Base-by-base conservation (phyloP, 2,888 invertebrate genomes). In the Drosophila helvetica region DNA sequence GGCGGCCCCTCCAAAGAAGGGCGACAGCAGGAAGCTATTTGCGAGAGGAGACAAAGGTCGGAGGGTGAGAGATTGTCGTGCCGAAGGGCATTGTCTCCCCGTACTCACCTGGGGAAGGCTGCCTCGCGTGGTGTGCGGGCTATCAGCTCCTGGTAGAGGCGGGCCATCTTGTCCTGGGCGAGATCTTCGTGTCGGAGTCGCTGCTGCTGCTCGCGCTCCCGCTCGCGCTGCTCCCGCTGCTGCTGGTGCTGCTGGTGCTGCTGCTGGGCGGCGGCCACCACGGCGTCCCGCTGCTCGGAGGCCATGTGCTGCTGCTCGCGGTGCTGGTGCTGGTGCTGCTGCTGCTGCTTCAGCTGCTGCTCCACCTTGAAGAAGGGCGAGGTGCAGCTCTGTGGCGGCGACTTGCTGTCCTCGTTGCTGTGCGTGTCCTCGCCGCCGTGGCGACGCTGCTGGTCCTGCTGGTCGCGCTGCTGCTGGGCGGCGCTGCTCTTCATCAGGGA, bases 61-160 rank as follows among this genome's bases (percentile, higher is more conserved):
- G 5, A 5, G 22, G 51, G 30, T 38, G 58, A 48, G 54, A 52
- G 15, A 30, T 51, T n/a, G 8, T n/a, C n/a, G n/a, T n/a, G n/a
- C n/a, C n/a, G n/a, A n/a, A n/a, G n/a, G n/a, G n/a, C n/a, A n/a
- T n/a, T n/a, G n/a, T n/a, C n/a, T n/a, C n/a, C n/a, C n/a, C n/a
- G n/a, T 47, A 86, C 94, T 93, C 93, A 96, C 96, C 96, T 95
- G 91, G 96, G 95, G 87, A 96, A 96, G 17, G 96, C 94, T 67
- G 96, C 95, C 75, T 96, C 96, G 48, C 96, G 93, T 43, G 94
- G 95, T 77, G 94, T 95, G 62, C 96, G 94, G 83, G 96, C 96
- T 95, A 98, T 98, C 61, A 99, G 94, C 90, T 98, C 98, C 89
- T 98, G 98, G 91, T 98, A 98, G 89, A 98, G 97, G 89, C 98